A percentile compares a stretch with the other conserved stretches of the same genome.
phyloP scores from a whole-genome alignment of 2,888 invertebrate genomes.

The Phaonia tiefii region DNA sequence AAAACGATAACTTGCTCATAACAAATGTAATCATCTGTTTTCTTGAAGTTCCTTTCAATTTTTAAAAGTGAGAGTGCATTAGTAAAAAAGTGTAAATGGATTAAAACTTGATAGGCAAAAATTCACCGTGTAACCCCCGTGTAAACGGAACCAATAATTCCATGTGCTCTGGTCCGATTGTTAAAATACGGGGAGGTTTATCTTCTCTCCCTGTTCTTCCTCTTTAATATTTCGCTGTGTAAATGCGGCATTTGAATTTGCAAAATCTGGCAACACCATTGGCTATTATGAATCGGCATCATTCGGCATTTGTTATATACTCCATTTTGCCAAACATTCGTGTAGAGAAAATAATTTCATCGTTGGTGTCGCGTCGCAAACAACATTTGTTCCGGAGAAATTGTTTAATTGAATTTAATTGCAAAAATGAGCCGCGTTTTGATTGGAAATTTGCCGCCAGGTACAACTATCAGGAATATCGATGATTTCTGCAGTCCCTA shows the following conservation, averaged over 20 bases:
- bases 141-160: too few relatives aligned
- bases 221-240: too few relatives aligned
- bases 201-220: too few relatives aligned
- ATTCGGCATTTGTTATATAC: background rate
- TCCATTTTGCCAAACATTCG: background rate
- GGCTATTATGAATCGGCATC: background rate
- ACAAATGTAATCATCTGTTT: too few relatives aligned
- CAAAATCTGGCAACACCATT: background rate
- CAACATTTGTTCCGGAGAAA: background rate
- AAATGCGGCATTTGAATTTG: background rate
- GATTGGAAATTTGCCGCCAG: conserved; percentile 59
- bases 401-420: background rate
- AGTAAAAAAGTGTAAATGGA: too few relatives aligned
- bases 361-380: background rate
- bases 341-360: conserved; percentile 20
- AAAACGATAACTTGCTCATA: too few relatives aligned
- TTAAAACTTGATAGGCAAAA: too few relatives aligned
- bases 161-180: too few relatives aligned
- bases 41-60: too few relatives aligned
- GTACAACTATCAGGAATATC: conserved; percentile 59
- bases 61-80: too few relatives aligned
- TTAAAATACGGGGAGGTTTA: too few relatives aligned
- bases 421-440: conserved; percentile 55
- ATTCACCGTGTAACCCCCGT: too few relatives aligned
- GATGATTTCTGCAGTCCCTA: conserved; percentile 62